Evolutionary conservation across 2,797 vertebrate genomes (phyloP), one percentile per base, ranked within the genome.

Genomic region (Cyprinella venusta): DNA sequence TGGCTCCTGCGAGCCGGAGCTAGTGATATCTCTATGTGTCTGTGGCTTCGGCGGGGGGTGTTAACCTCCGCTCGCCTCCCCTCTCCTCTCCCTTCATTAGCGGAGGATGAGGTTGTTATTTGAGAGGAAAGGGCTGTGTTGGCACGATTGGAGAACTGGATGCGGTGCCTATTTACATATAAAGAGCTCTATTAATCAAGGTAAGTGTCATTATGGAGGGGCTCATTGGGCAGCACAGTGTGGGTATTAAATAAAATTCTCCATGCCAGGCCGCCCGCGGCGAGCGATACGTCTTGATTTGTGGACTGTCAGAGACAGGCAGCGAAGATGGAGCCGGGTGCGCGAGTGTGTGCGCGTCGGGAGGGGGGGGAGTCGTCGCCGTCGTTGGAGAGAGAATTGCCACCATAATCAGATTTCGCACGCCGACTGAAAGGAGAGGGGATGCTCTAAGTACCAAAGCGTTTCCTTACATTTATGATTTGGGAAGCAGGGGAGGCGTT

Each of bases 141-240:
- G 93, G 85, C 87, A 90, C 91, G 92, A 90, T 93, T 90, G 86
- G 54, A 5, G 15, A 81, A 80, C 84, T 88, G 87, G 88, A 88
- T 88, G 86, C 69, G 83, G 87, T 92, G 93, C 94, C 94, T 96
- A 97, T 98, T 97, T 97, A 96, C 96, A 98, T 98, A 97, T 94
- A 96, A 96, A 97, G 95, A 95, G 96, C 95, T 96, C 96, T 96
- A 93, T 97, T 97, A 97, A 97, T 98, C 96, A 97, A 96, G 95
- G 95, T 96, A 95, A 90, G 95, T 96, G 96, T 96, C 96, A 96
- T 97, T 97, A 97, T 94, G 95, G 94, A 93, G 93, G 90, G 75
- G 95, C 95, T 97, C 97, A 96, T 96, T 97, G 96, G 96, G 95
- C 96, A 95, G 95, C 93, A 95, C 95, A 95, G 96, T 96, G 96